Evolutionary conservation across 2,113 vertebrate genomes (phyloP).

Genomic region (Girardinichthys multiradiatus): DNA sequence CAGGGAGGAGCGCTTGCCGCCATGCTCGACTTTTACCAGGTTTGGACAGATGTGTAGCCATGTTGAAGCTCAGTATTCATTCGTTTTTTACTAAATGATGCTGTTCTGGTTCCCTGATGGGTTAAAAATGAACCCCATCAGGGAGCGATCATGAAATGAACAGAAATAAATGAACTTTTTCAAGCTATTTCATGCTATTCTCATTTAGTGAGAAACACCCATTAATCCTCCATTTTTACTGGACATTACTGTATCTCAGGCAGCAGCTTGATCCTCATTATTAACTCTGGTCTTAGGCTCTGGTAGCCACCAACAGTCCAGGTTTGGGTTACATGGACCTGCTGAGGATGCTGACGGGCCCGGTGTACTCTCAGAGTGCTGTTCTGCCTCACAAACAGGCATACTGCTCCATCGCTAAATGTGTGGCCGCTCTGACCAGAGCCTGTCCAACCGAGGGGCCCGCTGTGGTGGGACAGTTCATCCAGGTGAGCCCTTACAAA

Average conservation of each 20-base stretch:
- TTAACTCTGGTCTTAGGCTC: slow-evolving; percentile 71
- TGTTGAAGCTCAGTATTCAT: too few species aligned
- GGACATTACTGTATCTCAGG: too few species aligned
- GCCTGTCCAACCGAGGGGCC: slow-evolving; percentile 96
- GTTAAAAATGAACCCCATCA: too few species aligned
- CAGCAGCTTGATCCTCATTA: background rate
- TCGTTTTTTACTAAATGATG: too few species aligned
- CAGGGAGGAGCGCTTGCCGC: slow-evolving; percentile 96
- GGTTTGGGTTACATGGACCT: slow-evolving; percentile 98
- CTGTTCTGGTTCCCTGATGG: too few species aligned
- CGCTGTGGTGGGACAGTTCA: slow-evolving; percentile 97
- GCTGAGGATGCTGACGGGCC: slow-evolving; percentile 94
- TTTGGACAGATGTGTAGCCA: slow-evolving; percentile 3
- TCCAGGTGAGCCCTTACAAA: slow-evolving; percentile 78
- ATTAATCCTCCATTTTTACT: too few species aligned
- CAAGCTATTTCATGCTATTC: too few species aligned
- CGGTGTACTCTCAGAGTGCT: slow-evolving; percentile 94
- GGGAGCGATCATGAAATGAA: too few species aligned
- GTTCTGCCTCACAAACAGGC: slow-evolving; percentile 98
- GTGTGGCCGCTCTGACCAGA: slow-evolving; percentile 95
- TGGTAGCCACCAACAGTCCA: slow-evolving; percentile 91
- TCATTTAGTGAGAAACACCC: too few species aligned
- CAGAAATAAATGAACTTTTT: too few species aligned
- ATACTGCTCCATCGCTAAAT: slow-evolving; percentile 99
- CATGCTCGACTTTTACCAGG: slow-evolving; percentile 98